phyloP scores from a whole-genome alignment of 2,888 invertebrate species.

The Phlogophora meticulosa region DNA sequence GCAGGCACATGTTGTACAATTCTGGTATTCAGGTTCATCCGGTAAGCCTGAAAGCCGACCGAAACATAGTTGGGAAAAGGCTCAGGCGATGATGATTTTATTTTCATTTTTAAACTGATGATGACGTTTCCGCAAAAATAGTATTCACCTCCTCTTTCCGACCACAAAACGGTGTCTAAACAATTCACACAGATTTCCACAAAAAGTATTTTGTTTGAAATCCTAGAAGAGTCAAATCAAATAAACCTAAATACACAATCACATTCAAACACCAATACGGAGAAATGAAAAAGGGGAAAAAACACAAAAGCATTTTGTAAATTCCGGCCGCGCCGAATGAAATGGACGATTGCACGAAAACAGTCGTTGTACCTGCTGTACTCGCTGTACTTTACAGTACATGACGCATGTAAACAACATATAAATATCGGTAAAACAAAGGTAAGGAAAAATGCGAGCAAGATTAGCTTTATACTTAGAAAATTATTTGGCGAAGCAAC shows the following conservation, averaged over 20 bases:
- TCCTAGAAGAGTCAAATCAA: neutral
- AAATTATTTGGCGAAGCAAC: slow-evolving; percentile 37
- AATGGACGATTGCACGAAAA: slow-evolving; percentile 38
- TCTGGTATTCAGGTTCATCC: too few species aligned
- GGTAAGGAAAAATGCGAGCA: slow-evolving; percentile 21
- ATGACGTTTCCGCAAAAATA: too few species aligned
- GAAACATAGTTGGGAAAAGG: too few species aligned
- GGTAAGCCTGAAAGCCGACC: too few species aligned
- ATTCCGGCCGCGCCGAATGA: slow-evolving; percentile 28
- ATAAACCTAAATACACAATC: slow-evolving; percentile 1
- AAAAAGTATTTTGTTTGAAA: neutral
- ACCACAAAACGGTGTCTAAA: neutral
- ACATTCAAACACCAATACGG: slow-evolving; percentile 3
- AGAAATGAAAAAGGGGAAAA: slow-evolving; percentile 2
- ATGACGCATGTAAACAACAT: slow-evolving; percentile 51
- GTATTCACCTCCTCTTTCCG: too few species aligned
- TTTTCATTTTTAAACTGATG: too few species aligned
- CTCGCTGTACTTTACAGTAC: slow-evolving; percentile 40
- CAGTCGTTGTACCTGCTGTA: slow-evolving; percentile 17
- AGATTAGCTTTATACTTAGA: slow-evolving; percentile 42
- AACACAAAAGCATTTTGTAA: slow-evolving; percentile 12
- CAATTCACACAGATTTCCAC: neutral
- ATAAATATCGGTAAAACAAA: slow-evolving; percentile 52
- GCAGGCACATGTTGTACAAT: too few species aligned
- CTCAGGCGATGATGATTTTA: too few species aligned